These are phyloP conservation scores for Percopsis omiscomaycus DNA, from an alignment of 2,797 vertebrate species.

Conservation along the genomic window DNA sequence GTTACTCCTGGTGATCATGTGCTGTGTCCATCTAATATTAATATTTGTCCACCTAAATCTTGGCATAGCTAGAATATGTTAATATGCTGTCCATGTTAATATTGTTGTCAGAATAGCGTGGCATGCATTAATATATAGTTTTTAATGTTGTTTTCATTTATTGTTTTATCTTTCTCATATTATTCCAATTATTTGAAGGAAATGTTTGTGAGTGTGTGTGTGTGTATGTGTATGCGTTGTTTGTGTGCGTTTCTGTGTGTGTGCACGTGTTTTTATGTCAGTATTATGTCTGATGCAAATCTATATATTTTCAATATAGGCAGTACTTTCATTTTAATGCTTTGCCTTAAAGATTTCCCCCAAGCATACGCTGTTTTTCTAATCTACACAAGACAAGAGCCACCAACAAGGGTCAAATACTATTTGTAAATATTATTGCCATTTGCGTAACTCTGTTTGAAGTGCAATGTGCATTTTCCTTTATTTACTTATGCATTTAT, in stretches of 20 bases:
- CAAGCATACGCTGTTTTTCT: slow-evolving; percentile 18
- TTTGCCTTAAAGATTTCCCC: slow-evolving; percentile 5
- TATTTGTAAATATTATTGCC: slow-evolving; percentile 64
- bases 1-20: slow-evolving; percentile 19
- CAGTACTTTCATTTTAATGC: slow-evolving; percentile 2
- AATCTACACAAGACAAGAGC: no score
- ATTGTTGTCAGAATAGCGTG: no score
- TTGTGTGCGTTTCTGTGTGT: background rate
- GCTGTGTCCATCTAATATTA: slow-evolving; percentile 18
- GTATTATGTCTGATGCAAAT: slow-evolving; percentile 23
- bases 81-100: no score
- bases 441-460: slow-evolving; percentile 42
- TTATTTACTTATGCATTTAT: no score
- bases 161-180: slow-evolving; percentile 34
- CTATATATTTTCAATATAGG: background rate
- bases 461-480: slow-evolving; percentile 12
- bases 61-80: no score
- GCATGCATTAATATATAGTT: background rate
- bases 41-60: background rate
- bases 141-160: slow-evolving; percentile 28
- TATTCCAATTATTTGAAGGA: slow-evolving; percentile 11
- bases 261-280: slow-evolving; percentile 35
- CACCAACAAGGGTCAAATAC: slow-evolving; percentile 33
- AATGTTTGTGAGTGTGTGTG: slow-evolving; percentile 20
- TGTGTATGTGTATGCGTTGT: slow-evolving; percentile 33